A percentile compares a stretch with the other conserved stretches of the same genome.
Conservation (phyloP, 2,888 invertebrate genomes). For the Amphipoea lucens region DNA sequence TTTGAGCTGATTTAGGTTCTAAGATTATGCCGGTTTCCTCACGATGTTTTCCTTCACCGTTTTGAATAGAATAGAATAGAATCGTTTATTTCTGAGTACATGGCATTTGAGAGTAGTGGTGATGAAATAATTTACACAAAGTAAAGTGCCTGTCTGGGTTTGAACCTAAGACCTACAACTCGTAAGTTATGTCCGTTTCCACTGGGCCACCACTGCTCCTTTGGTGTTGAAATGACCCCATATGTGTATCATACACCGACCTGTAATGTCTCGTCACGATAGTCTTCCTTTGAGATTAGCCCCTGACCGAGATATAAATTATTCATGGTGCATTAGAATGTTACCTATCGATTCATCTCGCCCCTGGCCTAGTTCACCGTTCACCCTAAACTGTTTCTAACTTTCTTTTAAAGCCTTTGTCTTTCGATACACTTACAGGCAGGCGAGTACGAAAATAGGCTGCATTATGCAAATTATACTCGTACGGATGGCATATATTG, state of each 20-base stretch:
- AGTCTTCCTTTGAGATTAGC: background rate
- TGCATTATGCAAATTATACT: constrained; percentile 60
- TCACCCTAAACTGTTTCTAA: constrained; percentile 43
- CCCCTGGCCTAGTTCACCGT: constrained; percentile 63
- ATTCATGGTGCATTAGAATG: constrained; percentile 39
- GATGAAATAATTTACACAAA: too few species aligned
- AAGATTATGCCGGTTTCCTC: too few species aligned
- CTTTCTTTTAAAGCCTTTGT: constrained; percentile 45
- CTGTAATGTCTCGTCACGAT: background rate
- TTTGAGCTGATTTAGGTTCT: too few species aligned
- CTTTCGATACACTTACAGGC: constrained; percentile 36
- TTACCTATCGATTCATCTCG: constrained; percentile 64
- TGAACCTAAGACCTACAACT: too few species aligned
- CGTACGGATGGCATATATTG: constrained; percentile 25
- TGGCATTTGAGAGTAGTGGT: too few species aligned
- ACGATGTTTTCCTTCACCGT: too few species aligned
- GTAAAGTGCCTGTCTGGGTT: too few species aligned
- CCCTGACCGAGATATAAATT: constrained; percentile 21
- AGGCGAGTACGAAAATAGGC: constrained; percentile 45
- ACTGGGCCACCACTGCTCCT: too few species aligned
- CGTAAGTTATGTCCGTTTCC: too few species aligned
- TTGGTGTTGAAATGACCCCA: background rate
- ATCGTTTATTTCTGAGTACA: too few species aligned
- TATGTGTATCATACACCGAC: background rate
- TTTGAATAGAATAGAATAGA: too few species aligned